phyloP scores from a whole-genome alignment of 2,888 invertebrate genomes.

The Catocala sponsa region DNA sequence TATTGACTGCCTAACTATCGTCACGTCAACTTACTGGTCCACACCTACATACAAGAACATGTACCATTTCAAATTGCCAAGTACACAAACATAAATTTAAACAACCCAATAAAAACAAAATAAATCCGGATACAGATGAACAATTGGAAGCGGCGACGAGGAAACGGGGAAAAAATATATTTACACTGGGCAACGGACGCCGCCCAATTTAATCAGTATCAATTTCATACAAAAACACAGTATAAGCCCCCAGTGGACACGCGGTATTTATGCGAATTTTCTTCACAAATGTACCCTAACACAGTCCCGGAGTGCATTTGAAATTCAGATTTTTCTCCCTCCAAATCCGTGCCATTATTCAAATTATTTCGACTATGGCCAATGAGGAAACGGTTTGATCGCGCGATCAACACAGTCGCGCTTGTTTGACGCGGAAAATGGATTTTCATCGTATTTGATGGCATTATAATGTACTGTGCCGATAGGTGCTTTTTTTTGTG shows the following conservation, averaged over 20 bases:
- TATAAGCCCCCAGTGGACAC: constrained; percentile 25
- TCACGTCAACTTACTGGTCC: no score
- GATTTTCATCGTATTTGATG: constrained; percentile 30
- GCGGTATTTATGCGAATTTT: constrained; percentile 41
- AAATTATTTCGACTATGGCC: constrained; percentile 48
- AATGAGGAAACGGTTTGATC: constrained; percentile 35
- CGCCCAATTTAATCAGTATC: constrained; percentile 43
- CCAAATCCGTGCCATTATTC: constrained; percentile 44
- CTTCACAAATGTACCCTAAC: constrained; percentile 33
- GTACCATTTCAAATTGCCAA: background rate
- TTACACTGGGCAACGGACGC: constrained; percentile 13
- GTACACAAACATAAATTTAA: constrained; percentile 13
- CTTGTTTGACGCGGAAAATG: constrained; percentile 41
- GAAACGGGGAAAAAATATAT: constrained; percentile 24
- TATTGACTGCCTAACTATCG: no score
- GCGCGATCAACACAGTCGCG: constrained; percentile 30
- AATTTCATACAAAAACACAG: constrained; percentile 41
- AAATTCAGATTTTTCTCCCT: constrained; percentile 49
- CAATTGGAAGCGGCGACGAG: constrained; percentile 12
- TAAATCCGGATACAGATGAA: constrained; percentile 20
- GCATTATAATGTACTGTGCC: constrained; percentile 21
- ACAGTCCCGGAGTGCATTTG: constrained; percentile 45
- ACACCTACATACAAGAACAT: background rate
- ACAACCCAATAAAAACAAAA: constrained; percentile 12
- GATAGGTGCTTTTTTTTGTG: background rate